phyloP scores from a whole-genome alignment of 2,888 invertebrate genomes.

The Nebria brevicollis region DNA sequence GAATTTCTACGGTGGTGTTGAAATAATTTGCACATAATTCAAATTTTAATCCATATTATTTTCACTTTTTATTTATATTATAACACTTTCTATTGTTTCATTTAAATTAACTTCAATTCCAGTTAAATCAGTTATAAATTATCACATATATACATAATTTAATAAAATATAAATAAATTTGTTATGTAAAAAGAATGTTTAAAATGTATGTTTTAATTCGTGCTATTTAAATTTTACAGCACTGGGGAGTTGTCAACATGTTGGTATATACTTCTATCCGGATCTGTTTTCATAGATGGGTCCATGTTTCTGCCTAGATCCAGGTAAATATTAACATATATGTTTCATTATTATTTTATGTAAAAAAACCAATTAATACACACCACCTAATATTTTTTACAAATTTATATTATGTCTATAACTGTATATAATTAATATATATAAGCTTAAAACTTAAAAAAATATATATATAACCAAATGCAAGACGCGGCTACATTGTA shows the following conservation, averaged over 20 bases:
- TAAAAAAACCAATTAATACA: conserved; percentile 11
- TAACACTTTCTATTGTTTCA: conserved; percentile 10
- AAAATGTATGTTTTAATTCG: neutral
- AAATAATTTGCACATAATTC: neutral
- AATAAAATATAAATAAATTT: conserved; percentile 4
- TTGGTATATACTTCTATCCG: conserved; percentile 85
- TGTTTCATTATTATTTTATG: neutral
- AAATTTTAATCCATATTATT: conserved; percentile 5
- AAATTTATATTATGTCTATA: neutral
- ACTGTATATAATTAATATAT: no score
- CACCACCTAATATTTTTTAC: conserved; percentile 16
- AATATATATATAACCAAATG: neutral
- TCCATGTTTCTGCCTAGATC: conserved; percentile 85
- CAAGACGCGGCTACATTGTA: conserved; percentile 22
- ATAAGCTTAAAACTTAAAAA: neutral
- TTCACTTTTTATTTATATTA: conserved; percentile 26
- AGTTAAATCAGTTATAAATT: neutral
- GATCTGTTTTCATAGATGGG: conserved; percentile 86
- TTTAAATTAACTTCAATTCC: neutral
- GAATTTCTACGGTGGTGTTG: neutral
- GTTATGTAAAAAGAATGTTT: neutral
- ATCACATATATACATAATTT: neutral
- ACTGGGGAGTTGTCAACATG: conserved; percentile 82
- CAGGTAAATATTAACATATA: conserved; percentile 70
- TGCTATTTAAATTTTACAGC: conserved; percentile 64